Evolutionary conservation across 1,140 invertebrate genomes (phyloP), one percentile per base, ranked within the genome.

Genomic region (Drosophila biarmipes): DNA sequence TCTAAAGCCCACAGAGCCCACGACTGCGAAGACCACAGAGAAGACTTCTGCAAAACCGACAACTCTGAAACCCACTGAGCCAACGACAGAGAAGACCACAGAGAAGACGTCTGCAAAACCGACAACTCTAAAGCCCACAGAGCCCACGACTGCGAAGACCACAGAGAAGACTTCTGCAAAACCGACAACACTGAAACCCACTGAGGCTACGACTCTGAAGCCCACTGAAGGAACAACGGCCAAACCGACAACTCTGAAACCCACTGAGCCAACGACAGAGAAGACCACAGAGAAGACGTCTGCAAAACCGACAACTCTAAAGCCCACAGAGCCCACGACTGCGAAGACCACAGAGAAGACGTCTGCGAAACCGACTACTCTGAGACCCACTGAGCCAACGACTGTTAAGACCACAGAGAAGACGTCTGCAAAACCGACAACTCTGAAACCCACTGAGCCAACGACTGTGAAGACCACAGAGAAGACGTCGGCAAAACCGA

Each of bases 241-340:
- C 4, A 29, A 55, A 21, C 35, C 35, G 7, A 40, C 52, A 11
- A 54, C 35, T 12, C 35, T 24, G 14, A 40, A 40, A 10, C 35
- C 52, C 0, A 15, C 35, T 11, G 35, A 40, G 12, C 6, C 35
- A 6, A 40, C 52, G 5, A 53, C 51, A 12, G 11, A 10, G 1
- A 40, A 54, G n/a, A 37, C 52, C 8, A 27, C 52, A 40, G 37
- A 55, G 35, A 12, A 19, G 10, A 55, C 52, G 1, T 24, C 52
- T 2, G 19, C n/a, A 1, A 19, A 42, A 19, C 52, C 35, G 6
- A 54, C 52, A 6, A 54, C 35, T 15, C 35, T 38, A 6, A 40
- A 40, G 3, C 51, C 51, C 0, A 24, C 51, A 2, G 35, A 53
- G 12, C 7, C 35, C 0, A 37, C 35, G 2, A 37, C 11, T 14